Percentiles rank a stretch among this genome's conserved stretches.
Conservation (phyloP, 2,888 invertebrate species). For the Endomychus coccineus region DNA sequence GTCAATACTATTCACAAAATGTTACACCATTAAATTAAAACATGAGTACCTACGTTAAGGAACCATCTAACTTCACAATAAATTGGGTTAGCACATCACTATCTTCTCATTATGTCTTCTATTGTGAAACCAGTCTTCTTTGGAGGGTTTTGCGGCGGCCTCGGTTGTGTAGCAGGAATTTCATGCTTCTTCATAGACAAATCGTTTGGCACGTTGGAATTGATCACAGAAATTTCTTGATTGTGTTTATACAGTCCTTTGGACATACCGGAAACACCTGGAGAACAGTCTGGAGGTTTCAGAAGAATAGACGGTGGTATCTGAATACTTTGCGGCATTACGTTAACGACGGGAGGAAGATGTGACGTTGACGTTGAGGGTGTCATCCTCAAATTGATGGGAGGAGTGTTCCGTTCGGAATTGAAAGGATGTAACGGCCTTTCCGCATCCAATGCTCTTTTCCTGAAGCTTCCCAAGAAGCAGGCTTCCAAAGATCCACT, state of each 20-base stretch:
- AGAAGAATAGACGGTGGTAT: constrained; percentile 29
- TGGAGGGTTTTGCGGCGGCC: constrained; percentile 54
- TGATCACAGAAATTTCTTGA: constrained; percentile 5
- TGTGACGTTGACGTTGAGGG: constrained; percentile 12
- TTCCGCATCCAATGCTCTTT: constrained; percentile 52
- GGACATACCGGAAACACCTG: constrained; percentile 28
- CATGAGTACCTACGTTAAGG: too few species aligned
- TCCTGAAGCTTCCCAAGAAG: constrained; percentile 51
- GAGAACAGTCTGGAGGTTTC: constrained; percentile 47
- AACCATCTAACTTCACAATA: too few species aligned
- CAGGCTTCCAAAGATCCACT: constrained; percentile 45
- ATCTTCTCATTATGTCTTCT: constrained; percentile 86
- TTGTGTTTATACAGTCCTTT: constrained; percentile 16
- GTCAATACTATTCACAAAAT: too few species aligned
- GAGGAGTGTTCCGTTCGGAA: constrained; percentile 28
- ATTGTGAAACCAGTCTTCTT: constrained; percentile 80
- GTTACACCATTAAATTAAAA: too few species aligned
- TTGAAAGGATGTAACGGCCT: constrained; percentile 31
- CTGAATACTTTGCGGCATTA: constrained; percentile 24
- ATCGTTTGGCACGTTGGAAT: constrained; percentile 36
- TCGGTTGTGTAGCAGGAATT: constrained; percentile 47
- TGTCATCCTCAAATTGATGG: constrained; percentile 34
- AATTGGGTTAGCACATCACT: constrained; percentile 22
- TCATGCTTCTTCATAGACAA: constrained; percentile 42
- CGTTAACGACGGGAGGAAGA: constrained; percentile 5